Conservation (phyloP, 2,113 vertebrate genomes). For the Thalassarche chlororhynchos region DNA sequence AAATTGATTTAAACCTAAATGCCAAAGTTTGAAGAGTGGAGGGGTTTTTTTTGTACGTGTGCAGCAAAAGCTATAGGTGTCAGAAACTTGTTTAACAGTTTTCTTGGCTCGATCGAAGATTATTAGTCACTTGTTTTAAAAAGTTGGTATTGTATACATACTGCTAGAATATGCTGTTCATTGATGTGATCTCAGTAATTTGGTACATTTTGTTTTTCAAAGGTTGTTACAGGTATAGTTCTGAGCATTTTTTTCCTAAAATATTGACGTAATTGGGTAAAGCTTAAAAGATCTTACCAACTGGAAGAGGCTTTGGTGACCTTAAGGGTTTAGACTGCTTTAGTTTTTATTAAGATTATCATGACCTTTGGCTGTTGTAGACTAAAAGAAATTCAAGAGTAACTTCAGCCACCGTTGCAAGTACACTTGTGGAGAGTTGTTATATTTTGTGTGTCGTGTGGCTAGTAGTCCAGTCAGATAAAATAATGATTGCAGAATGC, state of each 20-base stretch:
- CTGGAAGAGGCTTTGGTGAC: background rate
- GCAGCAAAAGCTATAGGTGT: background rate
- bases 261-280: background rate
- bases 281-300: background rate
- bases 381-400: background rate
- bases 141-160: background rate
- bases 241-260: background rate
- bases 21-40: background rate
- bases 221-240: background rate
- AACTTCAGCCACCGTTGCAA: background rate
- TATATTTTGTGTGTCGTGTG: background rate
- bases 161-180: background rate
- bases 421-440: background rate
- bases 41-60: background rate
- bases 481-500: background rate
- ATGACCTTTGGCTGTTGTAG: background rate
- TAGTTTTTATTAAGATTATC: background rate
- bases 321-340: background rate
- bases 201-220: background rate
- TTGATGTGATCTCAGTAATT: background rate
- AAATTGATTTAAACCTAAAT: background rate
- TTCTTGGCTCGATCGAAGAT: accelerated
- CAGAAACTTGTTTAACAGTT: background rate
- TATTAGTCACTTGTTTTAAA: background rate
- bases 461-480: background rate